These are phyloP conservation scores for Alosa sapidissima DNA, from an alignment of 2,797 vertebrate genomes.

Conservation along the genomic window DNA sequence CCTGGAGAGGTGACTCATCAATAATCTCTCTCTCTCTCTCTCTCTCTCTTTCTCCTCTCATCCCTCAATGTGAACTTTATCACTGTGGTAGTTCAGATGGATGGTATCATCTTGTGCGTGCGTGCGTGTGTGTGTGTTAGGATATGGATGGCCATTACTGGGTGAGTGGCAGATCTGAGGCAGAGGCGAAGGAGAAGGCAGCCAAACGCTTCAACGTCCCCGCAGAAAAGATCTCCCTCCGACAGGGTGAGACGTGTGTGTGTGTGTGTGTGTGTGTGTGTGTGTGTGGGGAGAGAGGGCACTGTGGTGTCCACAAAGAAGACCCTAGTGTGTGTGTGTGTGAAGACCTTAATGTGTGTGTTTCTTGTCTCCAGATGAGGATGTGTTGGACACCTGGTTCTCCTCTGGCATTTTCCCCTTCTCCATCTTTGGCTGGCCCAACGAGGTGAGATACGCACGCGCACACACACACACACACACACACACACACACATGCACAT, in stretches of 20 bases:
- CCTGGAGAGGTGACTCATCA: slow-evolving; percentile 76
- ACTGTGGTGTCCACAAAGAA: too few species aligned
- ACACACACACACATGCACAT: too few species aligned
- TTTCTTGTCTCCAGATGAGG: slow-evolving; percentile 77
- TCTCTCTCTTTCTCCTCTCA: too few species aligned
- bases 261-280: slow-evolving; percentile 9
- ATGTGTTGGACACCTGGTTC: slow-evolving; percentile 94
- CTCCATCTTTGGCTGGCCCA: slow-evolving; percentile 92
- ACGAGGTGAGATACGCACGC: slow-evolving; percentile 66
- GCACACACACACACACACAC: neutral
- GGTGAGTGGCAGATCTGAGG: slow-evolving; percentile 83
- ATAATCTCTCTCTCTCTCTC: too few species aligned
- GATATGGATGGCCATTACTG: slow-evolving; percentile 87
- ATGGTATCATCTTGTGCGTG: too few species aligned
- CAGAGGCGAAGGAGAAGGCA: slow-evolving; percentile 82
- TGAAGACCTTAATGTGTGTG: neutral
- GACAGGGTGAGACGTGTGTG: slow-evolving; percentile 76
- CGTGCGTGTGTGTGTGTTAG: slow-evolving; percentile 58
- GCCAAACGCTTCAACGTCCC: slow-evolving; percentile 81
- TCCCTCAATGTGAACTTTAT: too few species aligned
- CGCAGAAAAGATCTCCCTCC: slow-evolving; percentile 78
- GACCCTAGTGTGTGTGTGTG: slow-evolving; percentile 59
- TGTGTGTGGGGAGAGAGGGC: neutral
- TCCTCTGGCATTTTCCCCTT: slow-evolving; percentile 92
- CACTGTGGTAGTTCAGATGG: too few species aligned